Evolutionary conservation across 2,113 vertebrate genomes (phyloP), one percentile per base, ranked within the genome.

Genomic region (Osmerus mordax): DNA sequence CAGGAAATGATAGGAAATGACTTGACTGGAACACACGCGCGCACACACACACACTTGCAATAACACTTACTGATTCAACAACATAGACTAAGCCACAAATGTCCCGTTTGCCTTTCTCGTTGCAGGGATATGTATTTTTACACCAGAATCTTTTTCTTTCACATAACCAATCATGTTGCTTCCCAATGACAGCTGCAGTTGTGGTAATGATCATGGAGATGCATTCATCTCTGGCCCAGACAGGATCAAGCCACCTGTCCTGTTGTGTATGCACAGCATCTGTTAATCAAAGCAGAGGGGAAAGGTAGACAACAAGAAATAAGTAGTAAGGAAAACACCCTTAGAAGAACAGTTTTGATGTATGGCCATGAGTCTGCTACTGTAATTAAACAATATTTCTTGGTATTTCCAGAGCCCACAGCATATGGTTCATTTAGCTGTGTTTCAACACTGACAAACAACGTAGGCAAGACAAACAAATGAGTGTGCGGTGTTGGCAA

Each of bases 371-470:
- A 82, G 72, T 70, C 58, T 29, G 75, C 64, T 47, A 78, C 66
- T 79, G 69, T 88, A 89, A 90, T 88, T 80, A 88, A 84, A 81
- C 75, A 79, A 80, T 82, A 85, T 80, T 88, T 86, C 61, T 83
- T 74, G 47, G 67, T 69, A 65, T 75, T 78, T 79, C 65, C 55
- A 52, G 65, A 63, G 61, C 77, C 71, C 59, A 67, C 58, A 79
- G 79, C 87, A 86, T 79, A 78, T 83, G 86, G 82, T 83, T 82
- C 75, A 82, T 82, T 80, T 82, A 82, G 74, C 67, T 13, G 69
- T 13, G 55, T 83, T 89, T 87, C 80, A 87, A 89, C 84, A 88
- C 70, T 87, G 84, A 82, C 80, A 83, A 84, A 78, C 82, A 71
- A 16, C 67, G 71, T 72, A 41, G 54, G 72, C 72, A 73, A 77